A percentile compares a stretch with the other conserved stretches of the same genome.
These are phyloP conservation scores for Sebastolobus altivelis DNA, from an alignment of 2,797 vertebrate genomes.

Conservation along the genomic window DNA sequence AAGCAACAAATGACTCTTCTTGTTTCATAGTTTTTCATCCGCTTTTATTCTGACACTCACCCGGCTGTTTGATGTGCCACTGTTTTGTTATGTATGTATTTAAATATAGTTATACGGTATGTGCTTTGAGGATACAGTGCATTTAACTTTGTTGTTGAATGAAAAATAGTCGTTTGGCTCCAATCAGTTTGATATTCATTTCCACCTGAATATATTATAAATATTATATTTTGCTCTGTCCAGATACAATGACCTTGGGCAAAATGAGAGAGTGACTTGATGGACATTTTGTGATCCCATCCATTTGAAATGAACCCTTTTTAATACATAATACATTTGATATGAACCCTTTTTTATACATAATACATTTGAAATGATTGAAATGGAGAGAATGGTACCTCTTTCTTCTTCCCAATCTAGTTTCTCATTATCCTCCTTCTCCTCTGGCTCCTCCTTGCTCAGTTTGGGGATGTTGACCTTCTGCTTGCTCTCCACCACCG, in stretches of 20 bases:
- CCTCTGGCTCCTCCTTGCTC: conserved; percentile 78
- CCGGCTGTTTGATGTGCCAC: neutral
- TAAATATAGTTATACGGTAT: neutral
- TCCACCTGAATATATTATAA: neutral
- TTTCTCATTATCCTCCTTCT: conserved; percentile 81
- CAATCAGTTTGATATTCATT: neutral
- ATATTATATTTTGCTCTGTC: conserved; percentile 27
- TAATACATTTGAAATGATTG: conserved; percentile 10
- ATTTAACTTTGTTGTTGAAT: neutral
- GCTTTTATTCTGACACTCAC: neutral
- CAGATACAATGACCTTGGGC: conserved; percentile 5
- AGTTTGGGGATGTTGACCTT: conserved; percentile 84
- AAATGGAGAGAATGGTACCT: conserved; percentile 53
- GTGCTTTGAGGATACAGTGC: neutral
- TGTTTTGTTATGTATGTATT: neutral
- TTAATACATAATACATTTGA: conserved; percentile 15
- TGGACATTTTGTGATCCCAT: conserved; percentile 30
- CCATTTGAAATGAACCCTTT: conserved; percentile 33
- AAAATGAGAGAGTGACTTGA: conserved; percentile 5
- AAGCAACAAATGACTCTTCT: neutral
- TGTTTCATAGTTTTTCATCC: neutral
- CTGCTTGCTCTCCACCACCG: conserved; percentile 86
- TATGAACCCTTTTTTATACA: neutral
- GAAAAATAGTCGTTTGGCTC: neutral
- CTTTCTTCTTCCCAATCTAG: conserved; percentile 78